Evolutionary conservation across 2,113 vertebrate species (phyloP), one percentile per base, ranked within the genome.

Genomic region (Origma solitaria): DNA sequence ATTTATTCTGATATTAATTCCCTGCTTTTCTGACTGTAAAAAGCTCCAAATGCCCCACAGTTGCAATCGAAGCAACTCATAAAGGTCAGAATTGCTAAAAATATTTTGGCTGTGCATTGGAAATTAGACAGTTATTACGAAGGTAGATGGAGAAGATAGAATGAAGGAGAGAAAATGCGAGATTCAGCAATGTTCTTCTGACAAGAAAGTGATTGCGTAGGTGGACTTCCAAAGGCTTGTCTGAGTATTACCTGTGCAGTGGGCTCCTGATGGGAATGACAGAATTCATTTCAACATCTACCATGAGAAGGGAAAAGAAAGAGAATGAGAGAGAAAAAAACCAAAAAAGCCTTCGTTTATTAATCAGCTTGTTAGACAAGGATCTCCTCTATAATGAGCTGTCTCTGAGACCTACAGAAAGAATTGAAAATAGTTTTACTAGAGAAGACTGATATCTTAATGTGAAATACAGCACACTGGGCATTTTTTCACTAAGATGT

Each of bases 141-240:
- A 68, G 66, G 66, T 72, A 54, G 70, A 45, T 61, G 86, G 37
- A 75, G 77, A 96, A 88, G 80, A 69, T 13, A 44, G 19, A 50
- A 17, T 25, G 62, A 73, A 94, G 49, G 33, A 84, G 31, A 49
- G 25, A 78, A 54, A 68, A 47, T 47, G 61, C 62, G 69, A 88
- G 54, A 68, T 79, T 96, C 84, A 93, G 83, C 73, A 81, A 16
- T n/a, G 58, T 81, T 78, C 38, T 62, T 66, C 37, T 70, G 79
- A 72, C 70, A 79, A 89, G 81, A 88, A 88, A 91, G 28, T 73
- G 57, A 85, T 84, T 84, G 61, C 0, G 50, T 80, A 82, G 91
- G 92, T 95, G 91, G 91, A 94, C 89, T 95, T 96, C 76, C 54
- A 85, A 92, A 97, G 62, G n/a, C 53, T 53, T 44, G 10, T 77